Percentiles rank a stretch among this genome's conserved stretches.
These are phyloP conservation scores for Halictus quadricinctus DNA, from an alignment of 2,888 invertebrate genomes.

Conservation along the genomic window DNA sequence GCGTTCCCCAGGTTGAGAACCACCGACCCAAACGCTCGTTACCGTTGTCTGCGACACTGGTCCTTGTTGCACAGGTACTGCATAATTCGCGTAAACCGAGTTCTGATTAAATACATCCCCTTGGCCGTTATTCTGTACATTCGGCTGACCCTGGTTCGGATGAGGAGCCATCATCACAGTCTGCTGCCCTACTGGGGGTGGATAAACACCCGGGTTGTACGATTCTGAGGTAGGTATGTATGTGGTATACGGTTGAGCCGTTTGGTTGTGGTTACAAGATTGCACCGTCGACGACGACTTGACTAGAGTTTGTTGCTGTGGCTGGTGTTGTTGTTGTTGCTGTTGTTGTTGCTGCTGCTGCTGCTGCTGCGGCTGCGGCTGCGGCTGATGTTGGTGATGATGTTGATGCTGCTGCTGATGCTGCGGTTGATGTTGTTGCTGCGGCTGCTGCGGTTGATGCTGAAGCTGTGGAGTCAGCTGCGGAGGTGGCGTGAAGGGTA, in stretches of 20 bases:
- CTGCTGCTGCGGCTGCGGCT: conserved; percentile 35
- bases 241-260: conserved; percentile 72
- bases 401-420: too few relatives aligned
- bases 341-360: conserved; percentile 45
- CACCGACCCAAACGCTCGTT: conserved; percentile 36
- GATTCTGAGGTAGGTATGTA: conserved; percentile 78
- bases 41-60: conserved; percentile 74
- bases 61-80: conserved; percentile 77
- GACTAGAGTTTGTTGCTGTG: conserved; percentile 75
- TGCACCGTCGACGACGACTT: conserved; percentile 74
- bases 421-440: conserved; percentile 51
- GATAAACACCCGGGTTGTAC: conserved; percentile 74
- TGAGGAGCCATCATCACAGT: conserved; percentile 77
- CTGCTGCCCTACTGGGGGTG: conserved; percentile 69
- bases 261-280: conserved; percentile 73
- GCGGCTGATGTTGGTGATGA: conserved; percentile 55
- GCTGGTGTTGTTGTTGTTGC: conserved; percentile 55
- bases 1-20: neutral
- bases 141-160: conserved; percentile 69
- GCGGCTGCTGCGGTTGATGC: neutral
- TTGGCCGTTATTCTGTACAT: conserved; percentile 68
- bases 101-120: conserved; percentile 78
- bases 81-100: conserved; percentile 78
- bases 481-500: conserved; percentile 74
- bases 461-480: conserved; percentile 34